phyloP scores from a whole-genome alignment of 2,888 invertebrate genomes.

The Pseudeuparius sepicola region DNA sequence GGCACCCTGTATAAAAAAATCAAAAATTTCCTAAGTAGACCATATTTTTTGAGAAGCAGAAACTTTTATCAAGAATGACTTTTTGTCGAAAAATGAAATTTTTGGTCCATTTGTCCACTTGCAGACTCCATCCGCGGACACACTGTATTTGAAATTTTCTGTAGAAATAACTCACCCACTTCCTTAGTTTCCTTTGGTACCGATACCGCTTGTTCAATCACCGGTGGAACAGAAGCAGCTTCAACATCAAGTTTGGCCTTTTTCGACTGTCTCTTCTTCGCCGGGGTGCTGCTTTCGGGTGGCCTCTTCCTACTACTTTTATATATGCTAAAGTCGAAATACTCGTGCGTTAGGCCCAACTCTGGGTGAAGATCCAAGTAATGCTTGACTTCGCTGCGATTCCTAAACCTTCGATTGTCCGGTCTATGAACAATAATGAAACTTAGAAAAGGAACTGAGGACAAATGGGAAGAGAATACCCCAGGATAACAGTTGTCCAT shows the following conservation, averaged over 20 bases:
- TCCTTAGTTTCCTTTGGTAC: slow-evolving; percentile 18
- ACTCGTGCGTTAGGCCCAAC: slow-evolving; percentile 29
- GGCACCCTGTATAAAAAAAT: too few relatives aligned
- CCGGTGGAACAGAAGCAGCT: too few relatives aligned
- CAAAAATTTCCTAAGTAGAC: too few relatives aligned
- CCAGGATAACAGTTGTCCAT: slow-evolving; percentile 66
- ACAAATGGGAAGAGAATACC: slow-evolving; percentile 1
- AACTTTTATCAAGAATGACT: too few relatives aligned
- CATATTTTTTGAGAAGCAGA: too few relatives aligned
- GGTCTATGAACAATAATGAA: slow-evolving; percentile 38
- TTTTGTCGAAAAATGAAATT: too few relatives aligned
- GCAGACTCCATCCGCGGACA: too few relatives aligned
- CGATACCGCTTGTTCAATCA: slow-evolving; percentile 11
- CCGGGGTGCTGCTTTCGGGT: too few relatives aligned
- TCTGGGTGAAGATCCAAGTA: slow-evolving; percentile 37
- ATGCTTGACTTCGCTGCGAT: slow-evolving; percentile 44
- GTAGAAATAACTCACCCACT: slow-evolving; percentile 23
- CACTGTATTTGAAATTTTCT: too few relatives aligned
- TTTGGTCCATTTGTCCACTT: too few relatives aligned
- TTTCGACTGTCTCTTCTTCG: too few relatives aligned
- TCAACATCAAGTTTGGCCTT: slow-evolving; percentile 5
- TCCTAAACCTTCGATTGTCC: slow-evolving; percentile 50
- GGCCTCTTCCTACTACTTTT: too few relatives aligned
- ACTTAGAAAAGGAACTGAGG: background rate
- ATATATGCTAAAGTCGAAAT: slow-evolving; percentile 50